These are phyloP conservation scores for Acrobasis suavella DNA, from an alignment of 2,888 invertebrate genomes.

Conservation along the genomic window DNA sequence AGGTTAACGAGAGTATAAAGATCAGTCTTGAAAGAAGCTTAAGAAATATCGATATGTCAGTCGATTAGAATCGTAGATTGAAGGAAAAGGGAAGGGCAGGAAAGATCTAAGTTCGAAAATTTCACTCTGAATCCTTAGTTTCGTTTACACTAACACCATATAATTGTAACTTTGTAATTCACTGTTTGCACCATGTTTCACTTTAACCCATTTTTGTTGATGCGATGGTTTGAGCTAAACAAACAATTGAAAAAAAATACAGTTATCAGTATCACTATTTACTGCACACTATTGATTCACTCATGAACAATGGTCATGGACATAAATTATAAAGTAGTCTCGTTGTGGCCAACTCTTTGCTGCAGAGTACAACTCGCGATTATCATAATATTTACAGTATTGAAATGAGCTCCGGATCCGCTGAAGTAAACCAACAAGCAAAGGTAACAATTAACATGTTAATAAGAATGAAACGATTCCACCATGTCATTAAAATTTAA, in stretches of 20 bases:
- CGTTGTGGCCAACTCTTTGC: no score
- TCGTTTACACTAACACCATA: slow-evolving; percentile 8
- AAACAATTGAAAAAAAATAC: not conserved
- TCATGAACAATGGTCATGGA: slow-evolving; percentile 18
- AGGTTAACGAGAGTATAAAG: slow-evolving; percentile 46
- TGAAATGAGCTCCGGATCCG: not conserved
- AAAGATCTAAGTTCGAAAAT: slow-evolving; percentile 6
- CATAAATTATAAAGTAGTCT: not conserved
- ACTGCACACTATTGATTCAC: slow-evolving; percentile 43
- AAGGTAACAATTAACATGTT: not conserved
- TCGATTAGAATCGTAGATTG: slow-evolving; percentile 37
- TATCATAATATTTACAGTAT: slow-evolving; percentile 6
- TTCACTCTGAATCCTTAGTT: slow-evolving; percentile 12
- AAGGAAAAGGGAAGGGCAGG: slow-evolving; percentile 25
- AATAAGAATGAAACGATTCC: slow-evolving; percentile 5
- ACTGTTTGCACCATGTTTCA: slow-evolving; percentile 26
- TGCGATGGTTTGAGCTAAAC: slow-evolving; percentile 11
- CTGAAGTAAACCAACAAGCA: not conserved
- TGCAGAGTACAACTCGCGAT: not conserved
- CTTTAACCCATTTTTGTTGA: slow-evolving; percentile 46
- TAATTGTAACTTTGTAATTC: slow-evolving; percentile 1
- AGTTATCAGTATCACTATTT: not conserved
- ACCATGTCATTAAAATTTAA: slow-evolving; percentile 24
- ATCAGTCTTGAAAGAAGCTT: slow-evolving; percentile 70
- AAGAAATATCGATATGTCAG: slow-evolving; percentile 70